These are phyloP conservation scores for Drosophila bifasciata DNA, from an alignment of 1,140 invertebrate genomes.

Conservation along the genomic window DNA sequence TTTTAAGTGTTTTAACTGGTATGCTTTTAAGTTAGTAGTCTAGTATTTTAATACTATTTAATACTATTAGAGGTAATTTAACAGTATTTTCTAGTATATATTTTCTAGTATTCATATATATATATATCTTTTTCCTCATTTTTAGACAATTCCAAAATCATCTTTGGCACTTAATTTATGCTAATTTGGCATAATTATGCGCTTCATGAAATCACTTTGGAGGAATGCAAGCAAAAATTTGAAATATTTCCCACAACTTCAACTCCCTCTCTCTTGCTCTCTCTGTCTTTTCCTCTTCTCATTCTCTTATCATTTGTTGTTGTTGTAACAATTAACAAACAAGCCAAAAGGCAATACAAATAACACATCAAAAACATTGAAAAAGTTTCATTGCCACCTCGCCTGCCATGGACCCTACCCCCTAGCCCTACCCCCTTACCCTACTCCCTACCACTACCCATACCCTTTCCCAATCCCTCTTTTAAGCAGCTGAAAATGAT, in stretches of 20 bases:
- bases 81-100: too few species aligned
- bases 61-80: too few species aligned
- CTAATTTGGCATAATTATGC: slow-evolving; percentile 83
- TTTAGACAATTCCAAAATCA: slow-evolving; percentile 29
- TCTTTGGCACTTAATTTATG: slow-evolving; percentile 72
- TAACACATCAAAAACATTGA: slow-evolving; percentile 79
- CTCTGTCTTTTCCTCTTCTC: slow-evolving; percentile 26
- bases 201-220: slow-evolving; percentile 77
- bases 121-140: slow-evolving; percentile 3
- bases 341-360: slow-evolving; percentile 76
- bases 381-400: slow-evolving; percentile 54
- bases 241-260: slow-evolving; percentile 48
- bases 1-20: too few species aligned
- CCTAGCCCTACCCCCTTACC: too few species aligned
- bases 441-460: too few species aligned
- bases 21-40: too few species aligned
- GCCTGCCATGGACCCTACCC: not conserved
- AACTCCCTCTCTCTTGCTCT: slow-evolving; percentile 18
- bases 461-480: too few species aligned
- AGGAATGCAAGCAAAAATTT: slow-evolving; percentile 73
- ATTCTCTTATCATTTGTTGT: slow-evolving; percentile 40
- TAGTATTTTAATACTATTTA: too few species aligned
- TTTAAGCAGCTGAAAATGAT: slow-evolving; percentile 56
- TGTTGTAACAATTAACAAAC: slow-evolving; percentile 78
- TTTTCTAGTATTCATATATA: too few species aligned